phyloP scores from a whole-genome alignment of 1,140 invertebrate species.

The Whitmania pigra region DNA sequence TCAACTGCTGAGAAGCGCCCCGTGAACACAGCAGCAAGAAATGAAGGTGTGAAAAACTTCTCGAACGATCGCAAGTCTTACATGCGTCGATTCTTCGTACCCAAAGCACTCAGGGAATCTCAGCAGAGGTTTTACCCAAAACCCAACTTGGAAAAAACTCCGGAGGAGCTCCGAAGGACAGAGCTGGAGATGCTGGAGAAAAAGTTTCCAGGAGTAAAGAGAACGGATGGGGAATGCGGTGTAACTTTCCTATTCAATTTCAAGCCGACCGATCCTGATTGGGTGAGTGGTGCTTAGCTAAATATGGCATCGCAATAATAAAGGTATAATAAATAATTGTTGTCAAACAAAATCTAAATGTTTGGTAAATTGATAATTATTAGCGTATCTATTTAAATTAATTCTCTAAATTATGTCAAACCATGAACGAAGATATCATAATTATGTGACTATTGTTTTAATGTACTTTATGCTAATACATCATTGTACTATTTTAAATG shows the following conservation, averaged over 20 bases:
- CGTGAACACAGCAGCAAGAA: too few species aligned
- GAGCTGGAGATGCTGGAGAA: background rate
- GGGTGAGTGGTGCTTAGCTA: background rate
- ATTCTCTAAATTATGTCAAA: background rate
- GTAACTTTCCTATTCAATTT: background rate
- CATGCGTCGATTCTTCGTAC: background rate
- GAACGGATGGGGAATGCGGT: background rate
- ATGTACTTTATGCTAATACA: background rate
- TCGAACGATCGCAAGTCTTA: background rate
- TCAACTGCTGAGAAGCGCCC: too few species aligned
- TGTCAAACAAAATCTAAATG: background rate
- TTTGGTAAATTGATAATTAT: background rate
- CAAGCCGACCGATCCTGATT: conserved; percentile 1
- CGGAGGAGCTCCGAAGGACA: background rate
- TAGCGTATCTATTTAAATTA: background rate
- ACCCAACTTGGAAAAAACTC: background rate
- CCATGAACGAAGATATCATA: background rate
- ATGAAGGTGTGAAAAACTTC: conserved; percentile 5
- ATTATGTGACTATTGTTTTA: background rate
- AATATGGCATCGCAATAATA: background rate
- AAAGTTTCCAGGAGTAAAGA: background rate
- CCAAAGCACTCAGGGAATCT: background rate
- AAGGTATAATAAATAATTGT: background rate
- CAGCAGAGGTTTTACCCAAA: background rate
- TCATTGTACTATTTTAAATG: too few species aligned